Base-by-base conservation (phyloP, 30 jellyfish, hydroid and myxozoan genomes). In the Mastigias papua region DNA sequence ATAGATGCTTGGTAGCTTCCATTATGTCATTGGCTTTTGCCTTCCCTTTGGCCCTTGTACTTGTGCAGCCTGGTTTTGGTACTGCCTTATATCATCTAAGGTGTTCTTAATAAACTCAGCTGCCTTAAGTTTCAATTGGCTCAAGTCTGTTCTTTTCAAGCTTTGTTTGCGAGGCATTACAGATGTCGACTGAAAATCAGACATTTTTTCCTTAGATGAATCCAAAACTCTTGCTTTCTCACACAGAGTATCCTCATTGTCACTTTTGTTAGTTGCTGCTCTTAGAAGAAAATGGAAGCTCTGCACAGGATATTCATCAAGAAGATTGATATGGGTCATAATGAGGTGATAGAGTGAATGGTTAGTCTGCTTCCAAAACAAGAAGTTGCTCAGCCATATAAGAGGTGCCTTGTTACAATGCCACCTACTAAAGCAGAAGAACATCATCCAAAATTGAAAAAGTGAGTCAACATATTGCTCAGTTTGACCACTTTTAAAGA, bases 301-400 rank as follows among this genome's bases (percentile, higher is more conserved):
- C 34, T 75, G 20, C 8, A 75, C 86, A 2, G 51, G 91, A 57
- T 75, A 75, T 75, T 75, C 86, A 32, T 75, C 74, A 75, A 81
- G 65, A 34, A n/a, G 1, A 69, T 54, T 81, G 17, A 81, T 35
- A 69, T 69, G 48, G 35, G 63, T 29, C 74, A 20, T 35, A 54
- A 63, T 48, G n/a, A 74, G 1, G 0, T 81, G 81, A 29, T 21
- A 61, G 28, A 62, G 80, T 26, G 81, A 69, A 22, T 80, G 80
- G 17, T 80, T 26, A 25, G 35, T 19, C 21, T 63, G 21, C 50
- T 80, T 80, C 90, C 90, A 80, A 65, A 27, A 60, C 27, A 80
- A 23, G 25, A 62, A 20, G 70, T 65, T 67, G 57, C 84, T 81
- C 26, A 81, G 48, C 91, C 82, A 81, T 79, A 61, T 5, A 6